Base-by-base conservation (phyloP, 2,888 invertebrate species). In the Eupithecia exiguata region DNA sequence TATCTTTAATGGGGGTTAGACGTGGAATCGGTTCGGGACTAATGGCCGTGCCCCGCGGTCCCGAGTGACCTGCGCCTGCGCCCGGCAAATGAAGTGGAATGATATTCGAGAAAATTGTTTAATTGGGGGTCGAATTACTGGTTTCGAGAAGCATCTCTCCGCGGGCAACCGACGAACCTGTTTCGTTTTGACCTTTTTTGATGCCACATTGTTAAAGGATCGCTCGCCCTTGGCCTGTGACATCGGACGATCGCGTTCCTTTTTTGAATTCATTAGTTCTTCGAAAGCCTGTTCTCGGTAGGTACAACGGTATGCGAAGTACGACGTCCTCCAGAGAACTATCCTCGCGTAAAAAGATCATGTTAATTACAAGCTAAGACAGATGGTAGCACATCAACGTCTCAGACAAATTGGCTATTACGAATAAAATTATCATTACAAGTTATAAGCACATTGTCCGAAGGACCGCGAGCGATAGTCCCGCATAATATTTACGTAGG, bases 71-170 rank as follows among this genome's bases (percentile, higher is more conserved):
- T 84, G 79, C 82, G 81, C 66, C 40, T n/a, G 21, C 82, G 84
- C 49, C 49, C 83, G 82, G 81, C 83, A 86, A 89, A 89, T 87
- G 86, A 88, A 91, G 87, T 86, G 86, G 89, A 94, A 90, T 93
- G 93, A 93, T 94, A 94, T 92, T 89, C 85, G 88, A 90, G 92
- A 90, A 92, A 93, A 93, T 93, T 92, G 89, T 92, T 92, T 94
- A 94, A 94, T 93, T 93, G 92, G 86, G 87, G 88, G 84, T 88
- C 88, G 90, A 93, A 93, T 93, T 93, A 91, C 89, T 81, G 88
- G 89, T 89, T 90, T 85, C 87, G 82, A 84, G 88, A 88, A 87
- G 82, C 83, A 83, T 84, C 83, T 79, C 78, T 76, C 79, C 70
- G 71, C 75, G 72, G 25, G 58, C 58, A 58, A 58, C 58, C 70